Conservation (phyloP, 2,113 vertebrate genomes). For the Phalacrocorax aristotelis region DNA sequence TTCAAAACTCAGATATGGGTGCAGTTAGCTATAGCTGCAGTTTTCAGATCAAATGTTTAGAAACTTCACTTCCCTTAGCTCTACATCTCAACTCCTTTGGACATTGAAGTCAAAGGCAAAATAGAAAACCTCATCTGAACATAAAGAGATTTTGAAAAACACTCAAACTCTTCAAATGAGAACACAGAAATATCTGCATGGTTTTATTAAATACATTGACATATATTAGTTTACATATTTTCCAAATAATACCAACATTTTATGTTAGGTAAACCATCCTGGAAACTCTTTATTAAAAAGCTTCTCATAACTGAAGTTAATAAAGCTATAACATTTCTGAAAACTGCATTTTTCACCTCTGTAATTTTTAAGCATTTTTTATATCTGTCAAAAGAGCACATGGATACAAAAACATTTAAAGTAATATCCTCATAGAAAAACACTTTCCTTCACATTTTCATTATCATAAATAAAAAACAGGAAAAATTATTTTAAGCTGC, state of each 20-base stretch:
- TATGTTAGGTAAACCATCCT: neutral
- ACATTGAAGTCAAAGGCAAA: neutral
- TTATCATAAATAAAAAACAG: neutral
- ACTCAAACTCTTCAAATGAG: neutral
- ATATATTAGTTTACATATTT: neutral
- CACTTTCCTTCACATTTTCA: neutral
- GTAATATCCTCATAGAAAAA: neutral
- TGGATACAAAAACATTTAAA: neutral
- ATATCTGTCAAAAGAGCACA: neutral
- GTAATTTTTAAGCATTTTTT: neutral
- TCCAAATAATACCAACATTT: neutral
- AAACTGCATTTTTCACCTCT: neutral
- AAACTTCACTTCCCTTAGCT: neutral
- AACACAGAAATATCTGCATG: neutral
- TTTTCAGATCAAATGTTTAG: neutral
- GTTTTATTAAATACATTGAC: neutral
- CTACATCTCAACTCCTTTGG: neutral
- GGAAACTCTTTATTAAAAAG: neutral
- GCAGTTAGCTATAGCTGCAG: neutral
- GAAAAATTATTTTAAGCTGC: neutral
- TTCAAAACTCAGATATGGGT: neutral
- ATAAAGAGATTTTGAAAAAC: neutral
- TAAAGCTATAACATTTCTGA: neutral
- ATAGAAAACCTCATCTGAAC: neutral
- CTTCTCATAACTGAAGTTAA: neutral